These are phyloP conservation scores for Philopotamus ludificatus DNA, from an alignment of 1,140 invertebrate genomes.

Conservation along the genomic window DNA sequence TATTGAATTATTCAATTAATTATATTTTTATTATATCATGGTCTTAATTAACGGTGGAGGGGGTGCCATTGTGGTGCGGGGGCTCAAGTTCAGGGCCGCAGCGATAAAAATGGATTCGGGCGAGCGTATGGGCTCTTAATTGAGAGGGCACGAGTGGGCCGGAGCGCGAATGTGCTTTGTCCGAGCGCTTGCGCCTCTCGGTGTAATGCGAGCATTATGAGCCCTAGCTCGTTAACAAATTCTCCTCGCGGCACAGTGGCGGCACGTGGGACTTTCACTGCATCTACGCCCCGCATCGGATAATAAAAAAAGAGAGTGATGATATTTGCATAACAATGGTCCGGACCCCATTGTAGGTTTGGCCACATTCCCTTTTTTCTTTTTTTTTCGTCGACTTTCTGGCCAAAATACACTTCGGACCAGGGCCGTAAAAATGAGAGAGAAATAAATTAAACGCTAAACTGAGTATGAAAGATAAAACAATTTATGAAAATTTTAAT, in stretches of 20 bases:
- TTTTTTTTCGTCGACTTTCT: neutral
- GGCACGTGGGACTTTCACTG: slow-evolving; percentile 5
- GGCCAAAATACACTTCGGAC: neutral
- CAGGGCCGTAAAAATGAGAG: neutral
- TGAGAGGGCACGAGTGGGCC: neutral
- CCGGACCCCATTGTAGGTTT: neutral
- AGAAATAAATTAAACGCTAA: slow-evolving; percentile 31
- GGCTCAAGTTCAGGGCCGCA: neutral
- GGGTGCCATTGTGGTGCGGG: neutral
- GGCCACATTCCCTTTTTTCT: no score
- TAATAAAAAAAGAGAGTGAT: slow-evolving; percentile 18
- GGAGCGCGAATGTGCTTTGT: neutral
- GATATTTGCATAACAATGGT: slow-evolving; percentile 23
- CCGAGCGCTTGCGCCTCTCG: neutral
- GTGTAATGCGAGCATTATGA: slow-evolving; percentile 5
- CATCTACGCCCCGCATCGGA: neutral
- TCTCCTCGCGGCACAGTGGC: slow-evolving; percentile 5
- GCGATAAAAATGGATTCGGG: neutral
- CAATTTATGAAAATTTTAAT: slow-evolving; percentile 32
- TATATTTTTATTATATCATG: slow-evolving; percentile 3
- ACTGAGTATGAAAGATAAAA: slow-evolving; percentile 31
- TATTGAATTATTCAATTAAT: no score
- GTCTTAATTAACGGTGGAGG: neutral
- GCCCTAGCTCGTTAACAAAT: slow-evolving; percentile 18
- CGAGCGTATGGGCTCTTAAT: neutral